Evolutionary conservation across 1,140 invertebrate species (phyloP).

Genomic region (Bombus balteatus): DNA sequence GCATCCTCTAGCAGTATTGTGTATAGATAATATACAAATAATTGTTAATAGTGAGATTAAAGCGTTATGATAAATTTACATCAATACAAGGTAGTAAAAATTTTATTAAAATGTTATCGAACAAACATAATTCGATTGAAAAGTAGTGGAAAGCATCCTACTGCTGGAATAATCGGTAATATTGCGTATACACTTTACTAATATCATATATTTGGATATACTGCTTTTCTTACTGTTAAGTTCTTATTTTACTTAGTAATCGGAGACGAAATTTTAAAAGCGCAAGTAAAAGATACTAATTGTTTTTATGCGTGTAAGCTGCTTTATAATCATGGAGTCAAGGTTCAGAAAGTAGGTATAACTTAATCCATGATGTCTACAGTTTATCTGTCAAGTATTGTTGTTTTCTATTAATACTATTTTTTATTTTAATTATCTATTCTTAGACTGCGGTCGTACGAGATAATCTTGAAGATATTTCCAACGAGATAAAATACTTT

Average conservation of each 20-base stretch:
- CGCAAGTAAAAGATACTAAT: conserved; percentile 89
- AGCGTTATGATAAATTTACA: conserved; percentile 42
- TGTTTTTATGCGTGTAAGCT: conserved; percentile 87
- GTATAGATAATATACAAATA: background rate
- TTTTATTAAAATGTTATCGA: conserved; percentile 12
- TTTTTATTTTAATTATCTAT: conserved; percentile 27
- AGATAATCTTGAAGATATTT: conserved; percentile 88
- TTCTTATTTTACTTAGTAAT: conserved; percentile 83
- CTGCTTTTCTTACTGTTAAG: background rate
- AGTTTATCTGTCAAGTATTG: background rate
- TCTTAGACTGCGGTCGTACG: conserved; percentile 87
- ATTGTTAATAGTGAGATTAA: conserved; percentile 4
- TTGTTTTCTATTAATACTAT: background rate
- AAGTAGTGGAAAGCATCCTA: conserved; percentile 49
- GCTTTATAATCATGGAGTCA: conserved; percentile 87
- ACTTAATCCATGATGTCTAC: background rate
- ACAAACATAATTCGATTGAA: background rate
- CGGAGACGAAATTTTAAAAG: conserved; percentile 94
- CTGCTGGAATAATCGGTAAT: conserved; percentile 78
- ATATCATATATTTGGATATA: background rate
- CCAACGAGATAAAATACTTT: conserved; percentile 86
- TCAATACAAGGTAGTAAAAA: background rate
- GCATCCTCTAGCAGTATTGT: background rate
- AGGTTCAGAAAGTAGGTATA: conserved; percentile 84
- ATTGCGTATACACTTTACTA: conserved; percentile 7